Conservation (phyloP, 2,888 invertebrate species). For the Brenthis daphne region DNA sequence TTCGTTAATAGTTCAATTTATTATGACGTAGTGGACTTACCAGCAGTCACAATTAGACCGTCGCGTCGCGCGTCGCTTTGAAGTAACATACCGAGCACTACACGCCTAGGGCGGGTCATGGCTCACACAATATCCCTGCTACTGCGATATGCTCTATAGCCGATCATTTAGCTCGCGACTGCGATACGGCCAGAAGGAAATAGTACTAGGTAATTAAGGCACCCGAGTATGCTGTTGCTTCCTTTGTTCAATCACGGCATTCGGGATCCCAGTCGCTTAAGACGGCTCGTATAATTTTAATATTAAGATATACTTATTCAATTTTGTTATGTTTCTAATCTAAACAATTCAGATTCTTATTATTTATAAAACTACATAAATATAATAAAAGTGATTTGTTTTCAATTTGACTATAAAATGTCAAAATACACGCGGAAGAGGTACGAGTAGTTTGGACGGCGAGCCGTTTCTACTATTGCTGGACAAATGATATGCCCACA, state of each 20-base stretch:
- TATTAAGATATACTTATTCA: too few relatives aligned
- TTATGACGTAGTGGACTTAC: constrained; percentile 27
- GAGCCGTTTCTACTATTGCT: not conserved
- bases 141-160: constrained; percentile 63
- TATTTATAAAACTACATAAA: too few relatives aligned
- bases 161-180: constrained; percentile 80
- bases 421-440: too few relatives aligned
- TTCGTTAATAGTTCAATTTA: constrained; percentile 27
- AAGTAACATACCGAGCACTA: constrained; percentile 41
- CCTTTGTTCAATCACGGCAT: constrained; percentile 6
- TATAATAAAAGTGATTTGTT: too few relatives aligned
- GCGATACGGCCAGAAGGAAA: constrained; percentile 85
- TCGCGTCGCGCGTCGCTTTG: constrained; percentile 46
- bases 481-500: not conserved
- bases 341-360: too few relatives aligned
- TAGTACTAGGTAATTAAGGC: constrained; percentile 84
- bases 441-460: too few relatives aligned
- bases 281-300: too few relatives aligned
- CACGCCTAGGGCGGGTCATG: constrained; percentile 52
- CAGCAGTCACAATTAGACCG: constrained; percentile 62
- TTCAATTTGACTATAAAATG: too few relatives aligned
- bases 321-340: too few relatives aligned
- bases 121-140: constrained; percentile 40
- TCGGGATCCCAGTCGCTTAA: too few relatives aligned
- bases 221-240: constrained; percentile 23